These are phyloP conservation scores for Atrina japonica DNA, from an alignment of 2,888 invertebrate genomes.

Conservation along the genomic window DNA sequence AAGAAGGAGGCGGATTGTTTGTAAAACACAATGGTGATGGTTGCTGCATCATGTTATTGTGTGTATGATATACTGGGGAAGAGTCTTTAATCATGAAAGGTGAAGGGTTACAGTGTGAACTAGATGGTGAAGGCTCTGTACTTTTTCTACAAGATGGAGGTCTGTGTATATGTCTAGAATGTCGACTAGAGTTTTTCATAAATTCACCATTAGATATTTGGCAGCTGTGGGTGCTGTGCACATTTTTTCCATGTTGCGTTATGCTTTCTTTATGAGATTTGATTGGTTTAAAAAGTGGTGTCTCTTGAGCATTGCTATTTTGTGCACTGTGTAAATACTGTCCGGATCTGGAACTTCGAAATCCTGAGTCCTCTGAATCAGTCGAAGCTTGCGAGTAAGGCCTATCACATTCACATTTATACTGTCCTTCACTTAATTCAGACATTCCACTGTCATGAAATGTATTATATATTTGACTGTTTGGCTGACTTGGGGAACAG, in stretches of 20 bases:
- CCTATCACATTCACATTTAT: constrained; percentile 59
- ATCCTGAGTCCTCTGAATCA: constrained; percentile 76
- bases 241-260: neutral
- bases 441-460: constrained; percentile 69
- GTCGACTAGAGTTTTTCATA: constrained; percentile 25
- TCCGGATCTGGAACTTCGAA: constrained; percentile 72
- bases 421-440: constrained; percentile 62
- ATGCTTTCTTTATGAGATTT: constrained; percentile 52
- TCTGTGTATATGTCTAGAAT: constrained; percentile 16
- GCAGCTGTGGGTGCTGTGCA: constrained; percentile 24
- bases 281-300: constrained; percentile 67
- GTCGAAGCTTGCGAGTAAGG: constrained; percentile 75
- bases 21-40: constrained; percentile 16
- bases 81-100: neutral
- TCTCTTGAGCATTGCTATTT: constrained; percentile 61
- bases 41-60: neutral
- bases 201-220: constrained; percentile 18
- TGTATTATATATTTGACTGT: constrained; percentile 59
- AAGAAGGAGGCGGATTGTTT: constrained; percentile 14
- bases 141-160: constrained; percentile 22
- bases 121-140: constrained; percentile 8
- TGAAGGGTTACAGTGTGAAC: constrained; percentile 13
- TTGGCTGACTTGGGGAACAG: constrained; percentile 23
- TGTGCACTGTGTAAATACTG: constrained; percentile 66
- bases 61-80: too few relatives aligned